These are phyloP conservation scores for Heliopora coerulea DNA, from an alignment of 92 coral and sea anemone species.

Conservation along the genomic window DNA sequence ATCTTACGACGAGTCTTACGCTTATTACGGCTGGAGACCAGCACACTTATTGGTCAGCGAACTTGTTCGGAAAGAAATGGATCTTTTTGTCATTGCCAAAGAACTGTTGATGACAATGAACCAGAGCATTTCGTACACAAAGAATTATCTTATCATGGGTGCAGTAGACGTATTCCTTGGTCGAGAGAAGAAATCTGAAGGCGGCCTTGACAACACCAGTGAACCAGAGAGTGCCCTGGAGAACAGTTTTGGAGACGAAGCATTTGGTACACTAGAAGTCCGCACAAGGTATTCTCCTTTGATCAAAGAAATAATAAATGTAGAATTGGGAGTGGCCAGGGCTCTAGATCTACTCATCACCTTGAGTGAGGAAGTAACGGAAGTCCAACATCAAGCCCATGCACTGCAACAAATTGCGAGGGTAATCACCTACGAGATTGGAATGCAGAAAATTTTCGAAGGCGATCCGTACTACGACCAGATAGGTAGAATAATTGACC, in stretches of 20 bases:
- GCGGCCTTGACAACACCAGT: background rate
- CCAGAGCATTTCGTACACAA: conserved; percentile 3
- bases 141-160: conserved; percentile 7
- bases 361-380: conserved; percentile 12
- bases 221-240: background rate
- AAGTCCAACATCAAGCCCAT: conserved; percentile 18
- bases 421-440: background rate
- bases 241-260: conserved; percentile 45
- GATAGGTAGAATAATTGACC: background rate
- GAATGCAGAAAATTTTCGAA: background rate
- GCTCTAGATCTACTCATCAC: conserved; percentile 39
- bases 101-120: background rate
- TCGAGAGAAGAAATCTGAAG: conserved; percentile 24
- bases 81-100: conserved; percentile 1
- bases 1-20: conserved; percentile 7
- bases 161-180: conserved; percentile 19
- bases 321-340: background rate
- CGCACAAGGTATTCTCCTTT: conserved; percentile 30
- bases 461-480: background rate
- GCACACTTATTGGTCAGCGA: conserved; percentile 39
- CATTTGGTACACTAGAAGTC: background rate
- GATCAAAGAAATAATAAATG: background rate
- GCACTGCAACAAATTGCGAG: conserved; percentile 18
- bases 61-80: conserved; percentile 23
- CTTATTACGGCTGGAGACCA: conserved; percentile 38